Evolutionary conservation across 1,140 invertebrate genomes (phyloP), one percentile per base, ranked within the genome.

Genomic region (Drosophila nigromelanica): DNA sequence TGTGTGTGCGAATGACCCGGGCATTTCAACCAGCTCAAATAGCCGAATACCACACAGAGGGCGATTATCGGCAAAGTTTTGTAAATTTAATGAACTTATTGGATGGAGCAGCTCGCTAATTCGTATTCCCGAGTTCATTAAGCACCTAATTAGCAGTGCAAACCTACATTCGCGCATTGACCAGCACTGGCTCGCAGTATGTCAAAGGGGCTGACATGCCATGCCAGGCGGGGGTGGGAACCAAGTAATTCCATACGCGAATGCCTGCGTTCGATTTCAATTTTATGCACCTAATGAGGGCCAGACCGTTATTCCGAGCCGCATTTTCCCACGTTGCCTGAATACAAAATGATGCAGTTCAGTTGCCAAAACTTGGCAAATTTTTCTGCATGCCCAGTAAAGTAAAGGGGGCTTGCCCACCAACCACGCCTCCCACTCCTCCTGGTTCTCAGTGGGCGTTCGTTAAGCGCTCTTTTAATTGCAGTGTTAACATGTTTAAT

Each of bases 401-500:
- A n/a, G n/a, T n/a, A n/a, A 58, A 18, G 55, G 39, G 14, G 14
- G 50, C 14, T 2, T 43, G n/a, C 1, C n/a, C 8, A 15, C 35
- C 60, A 10, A 18, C 18, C 18, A 18, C 15, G 7, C 4, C n/a
- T 14, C 21, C 6, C 10, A 0, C 40, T 3, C 1, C 10, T 0
- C 14, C 0, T 11, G 10, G 10, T 3, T 8, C 18, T 14, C 33
- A 33, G 58, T 56, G 52, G 39, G 60, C 52, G n/a, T 27, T 35
- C 55, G 67, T 59, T 67, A 47, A 47, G 71, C 61, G 63, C 59
- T 45, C 50, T 67, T 79, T 85, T 86, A 85, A 85, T 85, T 86
- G 80, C 81, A 86, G 77, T 86, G 81, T 86, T 87, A 81, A 86
- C 80, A 87, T 86, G 78, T 87, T 86, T 86, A 86, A 86, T 86